Evolutionary conservation across 1,140 invertebrate species (phyloP).

Genomic region (Amyelois transitella): DNA sequence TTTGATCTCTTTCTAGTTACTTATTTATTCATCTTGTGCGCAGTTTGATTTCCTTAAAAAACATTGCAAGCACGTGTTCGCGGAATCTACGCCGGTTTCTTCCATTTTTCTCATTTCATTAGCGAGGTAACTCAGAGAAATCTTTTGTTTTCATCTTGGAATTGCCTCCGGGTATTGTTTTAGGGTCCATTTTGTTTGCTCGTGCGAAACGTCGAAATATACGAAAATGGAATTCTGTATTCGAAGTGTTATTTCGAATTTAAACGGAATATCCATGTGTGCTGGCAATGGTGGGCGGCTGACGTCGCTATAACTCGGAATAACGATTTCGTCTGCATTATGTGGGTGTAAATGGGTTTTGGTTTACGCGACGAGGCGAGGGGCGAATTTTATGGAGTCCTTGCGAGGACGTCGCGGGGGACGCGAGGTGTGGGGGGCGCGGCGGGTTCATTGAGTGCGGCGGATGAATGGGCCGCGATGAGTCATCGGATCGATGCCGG

Average conservation of each 20-base stretch:
- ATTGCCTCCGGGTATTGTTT: not conserved
- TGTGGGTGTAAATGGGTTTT: constrained; percentile 43
- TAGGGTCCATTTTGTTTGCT: not conserved
- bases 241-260: not conserved
- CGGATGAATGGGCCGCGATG: constrained; percentile 65
- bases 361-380: constrained; percentile 41
- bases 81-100: too few species aligned
- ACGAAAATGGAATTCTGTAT: not conserved
- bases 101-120: too few species aligned
- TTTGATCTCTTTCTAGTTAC: too few species aligned
- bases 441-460: constrained; percentile 63
- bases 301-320: constrained; percentile 17
- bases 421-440: constrained; percentile 24
- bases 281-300: constrained; percentile 17
- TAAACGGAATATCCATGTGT: not conserved
- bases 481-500: constrained; percentile 61
- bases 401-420: constrained; percentile 44
- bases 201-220: not conserved
- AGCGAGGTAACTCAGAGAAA: not conserved
- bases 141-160: not conserved
- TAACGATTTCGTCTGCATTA: constrained; percentile 29
- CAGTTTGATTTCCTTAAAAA: too few species aligned
- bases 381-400: constrained; percentile 56
- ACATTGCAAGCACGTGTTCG: too few species aligned
- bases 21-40: too few species aligned